Evolutionary conservation across 1,140 invertebrate genomes (phyloP).

Genomic region (Pemphigus obesinymphae): DNA sequence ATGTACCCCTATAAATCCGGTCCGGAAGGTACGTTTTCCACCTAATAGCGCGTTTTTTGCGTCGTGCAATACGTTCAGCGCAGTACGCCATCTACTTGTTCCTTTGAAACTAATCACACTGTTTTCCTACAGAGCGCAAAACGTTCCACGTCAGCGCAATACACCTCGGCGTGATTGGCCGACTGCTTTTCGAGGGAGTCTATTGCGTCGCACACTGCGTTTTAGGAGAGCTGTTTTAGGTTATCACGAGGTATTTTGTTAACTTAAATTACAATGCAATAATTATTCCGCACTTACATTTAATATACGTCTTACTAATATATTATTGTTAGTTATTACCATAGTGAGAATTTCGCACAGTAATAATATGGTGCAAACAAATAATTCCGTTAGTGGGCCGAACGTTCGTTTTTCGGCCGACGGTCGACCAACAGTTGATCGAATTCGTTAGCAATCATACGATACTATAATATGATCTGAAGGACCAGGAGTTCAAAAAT

Average conservation of each 20-base stretch:
- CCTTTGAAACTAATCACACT: too few species aligned
- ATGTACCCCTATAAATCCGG: too few species aligned
- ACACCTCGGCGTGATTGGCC: too few species aligned
- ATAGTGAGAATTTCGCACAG: too few species aligned
- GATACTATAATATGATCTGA: conserved; percentile 15
- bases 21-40: conserved; percentile 22
- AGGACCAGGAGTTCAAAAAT: background rate
- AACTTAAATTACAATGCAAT: conserved; percentile 6
- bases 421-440: conserved; percentile 1
- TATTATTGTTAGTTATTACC: too few species aligned
- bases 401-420: conserved; percentile 15
- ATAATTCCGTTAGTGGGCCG: background rate
- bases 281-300: too few species aligned
- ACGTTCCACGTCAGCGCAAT: too few species aligned
- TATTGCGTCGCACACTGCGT: background rate
- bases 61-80: conserved; percentile 12
- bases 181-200: too few species aligned
- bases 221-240: background rate
- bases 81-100: conserved; percentile 14
- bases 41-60: conserved; percentile 9
- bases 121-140: too few species aligned
- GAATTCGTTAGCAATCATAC: conserved; percentile 10
- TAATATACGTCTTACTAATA: too few species aligned
- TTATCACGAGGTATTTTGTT: conserved; percentile 18
- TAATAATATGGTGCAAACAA: background rate